Conservation (phyloP, 2,113 vertebrate species). For the Rhegmatorhina hoffmannsi region DNA sequence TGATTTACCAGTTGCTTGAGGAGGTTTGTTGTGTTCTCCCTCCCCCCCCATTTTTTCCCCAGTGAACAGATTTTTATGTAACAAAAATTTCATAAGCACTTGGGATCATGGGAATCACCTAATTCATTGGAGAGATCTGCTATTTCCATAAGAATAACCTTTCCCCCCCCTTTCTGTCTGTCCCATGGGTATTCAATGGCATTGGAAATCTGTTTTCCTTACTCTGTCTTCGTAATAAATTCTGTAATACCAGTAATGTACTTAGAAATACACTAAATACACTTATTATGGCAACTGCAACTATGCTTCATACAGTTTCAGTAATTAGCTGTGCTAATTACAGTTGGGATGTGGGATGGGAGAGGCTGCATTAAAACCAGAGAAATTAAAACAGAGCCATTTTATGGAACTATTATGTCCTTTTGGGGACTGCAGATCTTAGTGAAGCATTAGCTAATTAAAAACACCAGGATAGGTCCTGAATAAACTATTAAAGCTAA, state of each 20-base stretch:
- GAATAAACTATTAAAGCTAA: slow-evolving; percentile 72
- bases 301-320: slow-evolving; percentile 32
- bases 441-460: slow-evolving; percentile 69
- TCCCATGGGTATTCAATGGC: not conserved
- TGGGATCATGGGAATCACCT: not conserved
- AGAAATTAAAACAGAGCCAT: slow-evolving; percentile 68
- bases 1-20: not conserved
- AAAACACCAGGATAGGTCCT: slow-evolving; percentile 59
- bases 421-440: slow-evolving; percentile 62
- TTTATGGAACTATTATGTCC: slow-evolving; percentile 57
- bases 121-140: not conserved
- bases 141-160: not conserved
- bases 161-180: not conserved
- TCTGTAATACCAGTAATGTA: slow-evolving; percentile 39
- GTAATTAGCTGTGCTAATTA: slow-evolving; percentile 72
- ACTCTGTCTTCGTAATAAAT: slow-evolving; percentile 15
- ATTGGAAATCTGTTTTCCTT: not conserved
- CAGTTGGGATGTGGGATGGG: slow-evolving; percentile 53
- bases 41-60: fast-evolving
- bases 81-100: not conserved
- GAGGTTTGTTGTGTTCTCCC: not conserved
- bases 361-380: slow-evolving; percentile 62
- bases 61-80: not conserved
- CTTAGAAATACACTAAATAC: slow-evolving; percentile 16
- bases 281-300: slow-evolving; percentile 48